Conservation (phyloP, 2,797 vertebrate genomes). For the Nothura maculosa region DNA sequence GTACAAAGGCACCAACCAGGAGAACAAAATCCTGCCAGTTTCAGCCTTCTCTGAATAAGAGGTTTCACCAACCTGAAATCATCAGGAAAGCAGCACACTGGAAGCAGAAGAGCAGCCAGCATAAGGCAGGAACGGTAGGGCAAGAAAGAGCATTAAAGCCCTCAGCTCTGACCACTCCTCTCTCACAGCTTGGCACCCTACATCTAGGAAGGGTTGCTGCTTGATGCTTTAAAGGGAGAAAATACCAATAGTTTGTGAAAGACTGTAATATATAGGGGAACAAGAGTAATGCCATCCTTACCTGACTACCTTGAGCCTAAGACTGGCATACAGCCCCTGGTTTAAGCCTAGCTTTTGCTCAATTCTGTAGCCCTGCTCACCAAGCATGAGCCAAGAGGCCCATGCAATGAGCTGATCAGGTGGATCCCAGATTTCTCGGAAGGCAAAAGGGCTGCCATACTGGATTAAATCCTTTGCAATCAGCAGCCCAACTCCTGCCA, state of each 20-base stretch:
- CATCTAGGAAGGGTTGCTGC: fast-evolving
- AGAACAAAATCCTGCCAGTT: neutral
- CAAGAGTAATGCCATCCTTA: neutral
- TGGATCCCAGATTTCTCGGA: neutral
- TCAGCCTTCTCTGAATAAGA: neutral
- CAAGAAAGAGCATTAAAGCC: neutral
- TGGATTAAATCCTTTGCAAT: neutral
- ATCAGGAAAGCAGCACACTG: neutral
- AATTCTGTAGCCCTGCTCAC: neutral
- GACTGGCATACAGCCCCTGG: fast-evolving
- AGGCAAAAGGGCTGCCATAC: neutral
- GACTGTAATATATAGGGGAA: neutral
- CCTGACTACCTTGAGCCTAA: neutral
- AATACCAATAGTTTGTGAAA: neutral
- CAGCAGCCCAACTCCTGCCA: neutral
- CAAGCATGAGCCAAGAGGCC: neutral
- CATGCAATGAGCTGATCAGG: neutral
- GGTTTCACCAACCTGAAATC: neutral
- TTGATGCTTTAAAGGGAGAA: neutral
- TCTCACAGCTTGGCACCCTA: neutral
- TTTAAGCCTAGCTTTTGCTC: neutral
- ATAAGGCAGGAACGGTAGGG: neutral
- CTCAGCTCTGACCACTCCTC: no score
- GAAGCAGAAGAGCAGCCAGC: neutral
- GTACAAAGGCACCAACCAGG: neutral